Evolutionary conservation across 1,140 invertebrate genomes (phyloP).

Genomic region (Maniola jurtina): DNA sequence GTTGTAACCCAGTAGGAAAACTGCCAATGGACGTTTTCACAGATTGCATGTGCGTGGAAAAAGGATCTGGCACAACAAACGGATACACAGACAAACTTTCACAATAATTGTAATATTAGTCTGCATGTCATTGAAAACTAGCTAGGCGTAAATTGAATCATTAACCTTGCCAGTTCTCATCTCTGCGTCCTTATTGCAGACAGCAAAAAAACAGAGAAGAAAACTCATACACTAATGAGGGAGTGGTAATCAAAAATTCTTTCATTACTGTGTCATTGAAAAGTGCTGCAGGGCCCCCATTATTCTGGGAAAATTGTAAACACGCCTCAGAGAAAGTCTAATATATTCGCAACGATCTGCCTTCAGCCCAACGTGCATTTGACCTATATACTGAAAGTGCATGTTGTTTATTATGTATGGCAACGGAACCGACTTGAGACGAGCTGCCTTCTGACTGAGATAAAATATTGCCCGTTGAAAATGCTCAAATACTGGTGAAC

Average conservation of each 20-base stretch:
- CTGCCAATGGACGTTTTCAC: too few species aligned
- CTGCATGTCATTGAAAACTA: too few species aligned
- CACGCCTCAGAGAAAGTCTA: conserved; percentile 27
- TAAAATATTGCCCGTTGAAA: conserved; percentile 45
- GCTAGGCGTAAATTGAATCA: background rate
- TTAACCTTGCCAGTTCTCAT: background rate
- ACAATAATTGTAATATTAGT: too few species aligned
- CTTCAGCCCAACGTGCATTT: conserved; percentile 33
- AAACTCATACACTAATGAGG: conserved; percentile 22
- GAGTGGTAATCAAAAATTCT: conserved; percentile 26
- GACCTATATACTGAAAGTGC: conserved; percentile 43
- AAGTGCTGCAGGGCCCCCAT: conserved; percentile 19
- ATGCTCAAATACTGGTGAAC: conserved; percentile 34
- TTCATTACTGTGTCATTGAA: conserved; percentile 23
- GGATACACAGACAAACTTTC: too few species aligned
- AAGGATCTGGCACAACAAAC: too few species aligned
- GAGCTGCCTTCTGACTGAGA: conserved; percentile 36
- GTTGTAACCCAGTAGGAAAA: too few species aligned
- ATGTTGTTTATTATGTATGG: conserved; percentile 45
- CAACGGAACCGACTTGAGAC: conserved; percentile 36
- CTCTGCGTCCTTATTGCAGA: conserved; percentile 10
- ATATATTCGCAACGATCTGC: conserved; percentile 37
- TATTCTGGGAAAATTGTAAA: conserved; percentile 29
- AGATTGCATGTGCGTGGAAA: too few species aligned
- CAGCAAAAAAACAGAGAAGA: conserved; percentile 3